phyloP scores from a whole-genome alignment of 2,888 invertebrate species.

The Platycheirus rosarum region DNA sequence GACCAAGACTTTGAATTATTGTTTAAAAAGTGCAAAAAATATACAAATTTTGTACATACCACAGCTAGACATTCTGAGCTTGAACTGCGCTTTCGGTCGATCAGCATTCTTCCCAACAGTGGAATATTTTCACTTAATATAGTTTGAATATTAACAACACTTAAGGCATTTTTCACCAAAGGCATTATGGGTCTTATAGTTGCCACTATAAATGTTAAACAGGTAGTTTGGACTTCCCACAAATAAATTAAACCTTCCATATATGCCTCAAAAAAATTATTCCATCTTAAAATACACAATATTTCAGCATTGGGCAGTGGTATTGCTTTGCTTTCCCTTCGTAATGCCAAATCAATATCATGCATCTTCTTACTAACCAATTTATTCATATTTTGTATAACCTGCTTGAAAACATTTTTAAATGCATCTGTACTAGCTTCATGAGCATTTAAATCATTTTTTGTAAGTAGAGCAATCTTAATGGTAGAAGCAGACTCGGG shows the following conservation, averaged over 20 bases:
- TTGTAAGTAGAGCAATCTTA: slow-evolving; percentile 31
- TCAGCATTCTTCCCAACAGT: slow-evolving; percentile 79
- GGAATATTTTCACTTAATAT: slow-evolving; percentile 76
- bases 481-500: slow-evolving; percentile 40
- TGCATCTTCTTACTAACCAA: slow-evolving; percentile 81
- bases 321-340: slow-evolving; percentile 80
- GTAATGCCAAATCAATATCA: slow-evolving; percentile 80
- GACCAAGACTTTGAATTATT: too few species aligned
- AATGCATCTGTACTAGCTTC: slow-evolving; percentile 46
- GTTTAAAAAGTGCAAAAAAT: too few species aligned
- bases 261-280: slow-evolving; percentile 80
- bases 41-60: slow-evolving; percentile 47
- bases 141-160: slow-evolving; percentile 79
- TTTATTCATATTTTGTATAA: slow-evolving; percentile 80
- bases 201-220: slow-evolving; percentile 78
- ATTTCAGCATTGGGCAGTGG: slow-evolving; percentile 80
- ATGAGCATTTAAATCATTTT: slow-evolving; percentile 34
- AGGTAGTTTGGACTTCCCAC: slow-evolving; percentile 79
- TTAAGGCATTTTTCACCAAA: slow-evolving; percentile 78
- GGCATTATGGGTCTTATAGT: slow-evolving; percentile 81
- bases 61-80: slow-evolving; percentile 79
- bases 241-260: slow-evolving; percentile 78
- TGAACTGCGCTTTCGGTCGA: slow-evolving; percentile 76
- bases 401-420: slow-evolving; percentile 77
- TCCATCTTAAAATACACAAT: slow-evolving; percentile 80